Conservation (phyloP, 1,140 invertebrate genomes). For the Homarus americanus region DNA sequence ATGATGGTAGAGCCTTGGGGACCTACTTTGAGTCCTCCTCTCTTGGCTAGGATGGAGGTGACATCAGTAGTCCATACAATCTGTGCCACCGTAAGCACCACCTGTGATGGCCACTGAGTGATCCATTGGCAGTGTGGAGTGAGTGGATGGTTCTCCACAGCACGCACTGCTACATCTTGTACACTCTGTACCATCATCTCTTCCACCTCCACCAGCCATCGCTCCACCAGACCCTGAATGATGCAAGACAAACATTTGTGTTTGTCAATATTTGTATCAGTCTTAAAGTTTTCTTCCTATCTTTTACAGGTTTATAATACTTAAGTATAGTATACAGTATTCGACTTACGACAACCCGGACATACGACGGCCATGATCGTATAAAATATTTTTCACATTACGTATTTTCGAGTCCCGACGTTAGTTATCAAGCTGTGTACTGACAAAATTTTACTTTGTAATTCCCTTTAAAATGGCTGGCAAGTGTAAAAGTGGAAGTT, state of each 20-base stretch:
- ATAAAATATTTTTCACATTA: too few species aligned
- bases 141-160: slow-evolving; percentile 80
- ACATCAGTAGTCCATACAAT: slow-evolving; percentile 80
- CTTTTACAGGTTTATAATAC: too few species aligned
- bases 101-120: slow-evolving; percentile 80
- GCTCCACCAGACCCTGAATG: slow-evolving; percentile 91
- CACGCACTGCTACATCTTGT: slow-evolving; percentile 85
- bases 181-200: slow-evolving; percentile 91
- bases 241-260: neutral
- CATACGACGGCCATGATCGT: too few species aligned
- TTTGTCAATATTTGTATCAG: too few species aligned
- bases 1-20: neutral
- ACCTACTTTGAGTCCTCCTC: slow-evolving; percentile 73
- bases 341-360: too few species aligned
- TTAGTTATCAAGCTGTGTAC: too few species aligned
- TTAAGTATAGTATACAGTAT: too few species aligned
- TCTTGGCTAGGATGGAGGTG: slow-evolving; percentile 72
- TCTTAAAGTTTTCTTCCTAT: too few species aligned
- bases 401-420: too few species aligned
- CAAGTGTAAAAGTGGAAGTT: too few species aligned
- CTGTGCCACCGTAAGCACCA: slow-evolving; percentile 79
- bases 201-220: slow-evolving; percentile 94
- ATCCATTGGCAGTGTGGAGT: slow-evolving; percentile 78
- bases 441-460: too few species aligned
- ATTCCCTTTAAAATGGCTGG: too few species aligned